phyloP scores from a whole-genome alignment of 2,113 vertebrate species.

The Arizona elegans region DNA sequence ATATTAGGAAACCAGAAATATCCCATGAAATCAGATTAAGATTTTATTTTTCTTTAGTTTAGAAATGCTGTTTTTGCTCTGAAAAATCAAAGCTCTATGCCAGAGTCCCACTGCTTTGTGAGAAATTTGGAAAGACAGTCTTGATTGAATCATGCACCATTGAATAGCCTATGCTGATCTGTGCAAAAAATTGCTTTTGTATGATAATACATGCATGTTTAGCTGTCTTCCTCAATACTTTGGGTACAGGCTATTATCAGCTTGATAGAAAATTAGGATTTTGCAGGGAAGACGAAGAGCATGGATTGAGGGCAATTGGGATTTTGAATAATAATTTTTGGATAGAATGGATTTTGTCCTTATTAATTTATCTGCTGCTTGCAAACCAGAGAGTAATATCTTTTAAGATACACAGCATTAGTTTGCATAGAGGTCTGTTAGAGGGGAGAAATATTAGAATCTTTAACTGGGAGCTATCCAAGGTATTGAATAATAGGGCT shows the following conservation, averaged over 20 bases:
- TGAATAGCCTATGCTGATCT: background rate
- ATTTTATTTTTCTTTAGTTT: background rate
- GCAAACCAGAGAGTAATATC: constrained; percentile 4
- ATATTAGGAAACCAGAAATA: background rate
- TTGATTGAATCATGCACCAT: background rate
- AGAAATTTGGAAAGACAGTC: background rate
- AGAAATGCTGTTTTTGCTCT: background rate
- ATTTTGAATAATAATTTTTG: constrained; percentile 20
- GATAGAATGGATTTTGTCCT: background rate
- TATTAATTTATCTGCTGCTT: constrained; percentile 17
- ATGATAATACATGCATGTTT: background rate
- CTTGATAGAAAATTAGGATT: background rate
- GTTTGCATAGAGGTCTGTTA: background rate
- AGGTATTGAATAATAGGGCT: constrained; percentile 57
- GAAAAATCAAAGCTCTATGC: constrained; percentile 30
- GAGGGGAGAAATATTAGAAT: constrained; percentile 9
- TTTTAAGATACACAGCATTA: background rate
- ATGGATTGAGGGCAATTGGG: constrained; percentile 4
- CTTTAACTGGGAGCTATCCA: constrained; percentile 59
- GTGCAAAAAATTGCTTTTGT: background rate
- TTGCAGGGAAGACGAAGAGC: background rate
- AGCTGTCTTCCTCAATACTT: background rate
- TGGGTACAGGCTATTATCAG: background rate
- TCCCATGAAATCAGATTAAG: background rate
- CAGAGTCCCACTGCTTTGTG: background rate